Base-by-base conservation (phyloP, 2,113 vertebrate species). In the Pangasianodon gigas region DNA sequence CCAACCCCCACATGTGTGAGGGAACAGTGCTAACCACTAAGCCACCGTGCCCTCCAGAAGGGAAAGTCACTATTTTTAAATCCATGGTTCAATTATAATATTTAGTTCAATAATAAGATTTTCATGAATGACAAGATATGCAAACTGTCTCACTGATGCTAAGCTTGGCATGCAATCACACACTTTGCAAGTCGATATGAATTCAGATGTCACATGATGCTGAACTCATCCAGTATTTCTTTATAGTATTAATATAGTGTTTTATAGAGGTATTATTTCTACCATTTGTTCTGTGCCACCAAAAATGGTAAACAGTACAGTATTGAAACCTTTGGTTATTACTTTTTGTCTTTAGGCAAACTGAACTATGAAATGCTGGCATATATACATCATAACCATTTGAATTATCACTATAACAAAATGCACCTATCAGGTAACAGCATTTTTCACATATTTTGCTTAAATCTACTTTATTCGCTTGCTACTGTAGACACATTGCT, bases 391-490 rank as follows among this genome's bases (percentile, higher is more conserved):
- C 14, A 52, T n/a, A 32, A 14, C 29, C 52, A 16, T 54, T 56
- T 32, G 9, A 54, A 37, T 32, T 3, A 56, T 54, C 29, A 21
- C 51, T 81, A 81, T 18, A 56, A 32, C 13, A 56, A 32, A 24
- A 60, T 37, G 19, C 32, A 44, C 32, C 24, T 44, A 60, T 62
- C 24, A 62, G 37, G 4, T 62, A 62, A 62, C n/a, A 62, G 21
- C 32, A 60, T 84, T 84, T 84, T 60, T 44, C 7, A 58, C 48
- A 58, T 24, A 32, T 37, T 41, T 71, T 86, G 10, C 13, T 46
- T 26, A 74, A 19, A 51, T 83, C 10, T 67, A 86, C 60, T 90
- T 90, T 54, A 75, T 24, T 82, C 56, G 11, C 44, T 62, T 82
- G 82, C 62, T 77, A 83, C 19, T 87, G 82, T 74, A 69, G 32